Conservation (phyloP, 2,113 vertebrate species). For the Microcebus lehilahytsara region DNA sequence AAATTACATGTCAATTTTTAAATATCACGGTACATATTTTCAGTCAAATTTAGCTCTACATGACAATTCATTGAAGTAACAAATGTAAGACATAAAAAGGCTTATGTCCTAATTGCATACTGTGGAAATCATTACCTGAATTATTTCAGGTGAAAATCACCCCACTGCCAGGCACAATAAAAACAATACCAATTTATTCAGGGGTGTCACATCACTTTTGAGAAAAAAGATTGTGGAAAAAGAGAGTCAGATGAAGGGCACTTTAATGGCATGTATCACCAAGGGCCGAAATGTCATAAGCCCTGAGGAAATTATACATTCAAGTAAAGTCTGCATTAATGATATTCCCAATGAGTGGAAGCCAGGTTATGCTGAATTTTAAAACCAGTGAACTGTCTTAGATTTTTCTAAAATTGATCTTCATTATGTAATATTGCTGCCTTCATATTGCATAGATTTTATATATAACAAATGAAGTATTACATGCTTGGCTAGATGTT, state of each 20-base stretch:
- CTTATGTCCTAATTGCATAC: background rate
- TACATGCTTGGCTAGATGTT: background rate
- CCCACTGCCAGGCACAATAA: constrained; percentile 44
- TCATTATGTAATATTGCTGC: background rate
- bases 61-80: constrained; percentile 44
- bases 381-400: background rate
- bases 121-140: constrained; percentile 60
- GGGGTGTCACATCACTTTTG: constrained; percentile 47
- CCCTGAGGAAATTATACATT: constrained; percentile 54
- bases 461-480: constrained; percentile 12
- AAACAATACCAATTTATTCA: constrained; percentile 47
- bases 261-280: background rate
- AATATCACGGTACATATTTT: constrained; percentile 64
- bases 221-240: constrained; percentile 49
- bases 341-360: background rate
- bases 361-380: background rate
- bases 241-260: background rate
- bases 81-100: constrained; percentile 14
- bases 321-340: background rate
- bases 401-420: constrained; percentile 19
- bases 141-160: constrained; percentile 70
- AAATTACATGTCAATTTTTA: constrained; percentile 64
- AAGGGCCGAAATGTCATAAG: background rate
- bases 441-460: constrained; percentile 18
- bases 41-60: constrained; percentile 15